A percentile compares a stretch with the other conserved stretches of the same genome.
Evolutionary conservation across 2,888 invertebrate species (phyloP).

Genomic region (Diplolepis rosae): DNA sequence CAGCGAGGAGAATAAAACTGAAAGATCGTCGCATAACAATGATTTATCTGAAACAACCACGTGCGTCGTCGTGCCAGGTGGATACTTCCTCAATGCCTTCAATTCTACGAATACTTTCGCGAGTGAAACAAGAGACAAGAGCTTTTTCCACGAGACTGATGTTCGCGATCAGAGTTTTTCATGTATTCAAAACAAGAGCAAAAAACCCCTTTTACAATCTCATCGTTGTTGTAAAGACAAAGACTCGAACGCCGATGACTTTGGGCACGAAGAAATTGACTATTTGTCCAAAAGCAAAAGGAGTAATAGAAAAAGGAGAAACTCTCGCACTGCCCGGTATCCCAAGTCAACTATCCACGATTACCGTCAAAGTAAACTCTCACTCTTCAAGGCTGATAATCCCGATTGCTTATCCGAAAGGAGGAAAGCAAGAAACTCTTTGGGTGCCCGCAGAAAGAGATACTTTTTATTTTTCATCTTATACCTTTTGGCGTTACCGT

Average conservation of each 20-base stretch:
- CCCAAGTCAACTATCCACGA: constrained; percentile 33
- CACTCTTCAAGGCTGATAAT: background rate
- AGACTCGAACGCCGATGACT: constrained; percentile 30
- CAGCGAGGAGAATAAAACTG: background rate
- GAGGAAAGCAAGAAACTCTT: background rate
- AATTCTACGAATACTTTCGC: constrained; percentile 7
- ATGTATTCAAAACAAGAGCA: constrained; percentile 14
- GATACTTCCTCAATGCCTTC: constrained; percentile 12
- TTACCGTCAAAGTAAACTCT: constrained; percentile 11
- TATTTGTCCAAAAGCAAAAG: constrained; percentile 6
- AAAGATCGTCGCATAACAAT: background rate
- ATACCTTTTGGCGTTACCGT: constrained; percentile 65
- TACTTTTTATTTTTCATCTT: constrained; percentile 61
- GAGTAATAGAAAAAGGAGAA: constrained; percentile 19
- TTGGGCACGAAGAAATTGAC: constrained; percentile 7
- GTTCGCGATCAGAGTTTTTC: constrained; percentile 22
- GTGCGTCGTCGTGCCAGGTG: constrained; percentile 27
- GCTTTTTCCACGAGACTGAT: constrained; percentile 33
- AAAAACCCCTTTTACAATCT: constrained; percentile 4
- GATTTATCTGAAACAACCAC: constrained; percentile 30
- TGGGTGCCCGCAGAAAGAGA: constrained; percentile 26
- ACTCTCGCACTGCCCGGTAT: constrained; percentile 56
- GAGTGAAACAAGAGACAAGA: constrained; percentile 21
- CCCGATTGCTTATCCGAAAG: background rate
- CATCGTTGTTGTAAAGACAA: constrained; percentile 21